phyloP scores from a whole-genome alignment of 1,140 invertebrate species.

The Nasonia vitripennis region DNA sequence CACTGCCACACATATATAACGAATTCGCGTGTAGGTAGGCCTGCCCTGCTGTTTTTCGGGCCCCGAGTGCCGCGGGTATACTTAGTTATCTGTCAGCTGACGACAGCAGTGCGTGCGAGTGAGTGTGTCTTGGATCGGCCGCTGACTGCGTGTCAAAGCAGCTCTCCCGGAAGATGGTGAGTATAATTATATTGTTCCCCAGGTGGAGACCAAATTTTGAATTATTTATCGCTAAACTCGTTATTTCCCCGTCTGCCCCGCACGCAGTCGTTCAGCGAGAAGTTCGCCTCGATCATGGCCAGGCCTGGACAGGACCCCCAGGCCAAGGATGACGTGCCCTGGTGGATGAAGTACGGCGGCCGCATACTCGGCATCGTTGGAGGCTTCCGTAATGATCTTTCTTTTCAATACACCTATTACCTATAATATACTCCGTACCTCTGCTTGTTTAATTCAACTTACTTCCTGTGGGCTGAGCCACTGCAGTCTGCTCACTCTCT shows the following conservation, averaged over 20 bases:
- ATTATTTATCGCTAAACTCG: background rate
- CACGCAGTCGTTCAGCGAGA: slow-evolving; percentile 84
- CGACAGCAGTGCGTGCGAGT: background rate
- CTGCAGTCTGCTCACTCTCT: too few relatives aligned
- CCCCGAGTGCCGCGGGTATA: background rate
- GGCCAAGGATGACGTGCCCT: slow-evolving; percentile 87
- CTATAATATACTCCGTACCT: background rate
- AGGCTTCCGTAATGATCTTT: slow-evolving; percentile 82
- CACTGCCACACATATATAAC: background rate
- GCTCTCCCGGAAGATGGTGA: slow-evolving; percentile 8
- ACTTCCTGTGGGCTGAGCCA: too few relatives aligned
- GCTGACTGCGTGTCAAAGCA: slow-evolving; percentile 16
- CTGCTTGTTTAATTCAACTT: background rate
- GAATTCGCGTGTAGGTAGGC: background rate
- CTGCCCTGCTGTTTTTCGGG: background rate
- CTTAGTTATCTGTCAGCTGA: background rate
- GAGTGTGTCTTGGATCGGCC: background rate
- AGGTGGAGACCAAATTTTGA: background rate
- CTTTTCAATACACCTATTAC: background rate
- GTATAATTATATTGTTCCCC: background rate
- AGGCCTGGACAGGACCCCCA: slow-evolving; percentile 84
- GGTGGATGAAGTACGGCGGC: slow-evolving; percentile 92
- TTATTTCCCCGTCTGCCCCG: background rate
- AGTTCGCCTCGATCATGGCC: slow-evolving; percentile 84
- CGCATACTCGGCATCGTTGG: slow-evolving; percentile 89